Evolutionary conservation across 2,797 vertebrate species (phyloP).

Genomic region (Sebastes steindachneri): DNA sequence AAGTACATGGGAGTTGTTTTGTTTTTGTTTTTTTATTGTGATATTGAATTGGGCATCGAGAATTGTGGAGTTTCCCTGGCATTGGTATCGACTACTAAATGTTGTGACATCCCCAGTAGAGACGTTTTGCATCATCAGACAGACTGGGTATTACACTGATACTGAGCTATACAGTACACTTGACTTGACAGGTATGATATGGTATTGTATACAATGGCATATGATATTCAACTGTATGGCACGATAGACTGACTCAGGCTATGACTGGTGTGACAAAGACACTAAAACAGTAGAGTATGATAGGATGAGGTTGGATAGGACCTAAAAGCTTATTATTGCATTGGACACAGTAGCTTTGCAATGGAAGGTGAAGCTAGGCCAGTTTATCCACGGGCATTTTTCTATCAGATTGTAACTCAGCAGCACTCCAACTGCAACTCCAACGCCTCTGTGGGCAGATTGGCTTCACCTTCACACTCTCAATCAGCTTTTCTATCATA

Average conservation of each 20-base stretch:
- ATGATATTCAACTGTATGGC: not conserved
- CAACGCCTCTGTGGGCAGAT: conserved; percentile 69
- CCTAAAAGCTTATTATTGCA: conserved; percentile 52
- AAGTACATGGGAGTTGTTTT: too few relatives aligned
- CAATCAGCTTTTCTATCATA: conserved; percentile 80
- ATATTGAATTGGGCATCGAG: too few relatives aligned
- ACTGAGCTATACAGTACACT: not conserved
- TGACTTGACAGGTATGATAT: not conserved
- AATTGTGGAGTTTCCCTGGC: too few relatives aligned
- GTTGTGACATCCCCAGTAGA: too few relatives aligned
- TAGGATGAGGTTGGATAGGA: conserved; percentile 22
- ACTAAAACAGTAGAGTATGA: conserved; percentile 10
- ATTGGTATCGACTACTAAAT: too few relatives aligned
- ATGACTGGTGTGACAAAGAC: conserved; percentile 34
- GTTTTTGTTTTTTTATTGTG: too few relatives aligned
- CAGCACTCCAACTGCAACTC: conserved; percentile 67
- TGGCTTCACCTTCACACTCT: conserved; percentile 80
- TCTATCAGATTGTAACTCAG: conserved; percentile 70
- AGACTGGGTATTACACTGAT: not conserved
- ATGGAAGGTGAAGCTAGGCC: conserved; percentile 58
- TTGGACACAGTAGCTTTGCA: conserved; percentile 56
- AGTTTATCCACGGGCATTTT: conserved; percentile 64
- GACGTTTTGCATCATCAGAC: not conserved
- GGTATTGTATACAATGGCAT: not conserved
- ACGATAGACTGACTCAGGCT: conserved; percentile 7